Percentiles rank a stretch among this genome's conserved stretches.
These are phyloP conservation scores for Oscarella lobularis DNA, from an alignment of 37 sponge, comb jelly and placozoan genomes.

Conservation along the genomic window DNA sequence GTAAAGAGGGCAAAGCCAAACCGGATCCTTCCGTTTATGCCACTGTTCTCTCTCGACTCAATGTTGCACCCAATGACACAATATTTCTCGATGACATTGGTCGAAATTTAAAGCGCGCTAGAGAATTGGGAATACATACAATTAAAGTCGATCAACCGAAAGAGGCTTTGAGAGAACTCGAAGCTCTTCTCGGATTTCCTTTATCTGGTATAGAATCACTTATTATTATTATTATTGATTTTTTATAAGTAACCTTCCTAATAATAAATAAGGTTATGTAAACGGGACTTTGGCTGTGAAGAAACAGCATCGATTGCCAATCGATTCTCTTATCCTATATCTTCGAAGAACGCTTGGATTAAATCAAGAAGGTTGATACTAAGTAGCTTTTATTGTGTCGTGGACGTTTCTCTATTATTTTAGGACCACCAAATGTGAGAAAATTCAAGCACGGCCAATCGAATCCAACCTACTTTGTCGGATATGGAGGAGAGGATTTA, in stretches of 20 bases:
- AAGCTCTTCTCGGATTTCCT: background rate
- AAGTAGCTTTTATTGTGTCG: too few relatives aligned
- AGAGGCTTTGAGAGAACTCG: background rate
- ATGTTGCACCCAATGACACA: slow-evolving; percentile 23
- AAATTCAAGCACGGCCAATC: slow-evolving; percentile 11
- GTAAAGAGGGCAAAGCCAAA: slow-evolving; percentile 25
- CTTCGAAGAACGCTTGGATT: slow-evolving; percentile 24
- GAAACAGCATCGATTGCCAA: slow-evolving; percentile 17
- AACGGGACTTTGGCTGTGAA: slow-evolving; percentile 29
- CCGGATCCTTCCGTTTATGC: slow-evolving; percentile 36
- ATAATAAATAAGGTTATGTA: background rate
- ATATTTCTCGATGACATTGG: slow-evolving; percentile 65
- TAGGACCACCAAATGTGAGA: slow-evolving; percentile 12
- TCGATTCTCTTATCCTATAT: slow-evolving; percentile 11
- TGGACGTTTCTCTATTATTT: too few relatives aligned
- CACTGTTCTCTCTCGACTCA: slow-evolving; percentile 21
- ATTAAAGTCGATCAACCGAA: slow-evolving; percentile 25
- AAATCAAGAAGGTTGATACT: too few relatives aligned
- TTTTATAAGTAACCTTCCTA: too few relatives aligned
- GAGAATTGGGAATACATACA: slow-evolving; percentile 32
- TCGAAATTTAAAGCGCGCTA: slow-evolving; percentile 41
- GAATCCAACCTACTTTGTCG: slow-evolving; percentile 5
- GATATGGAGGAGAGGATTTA: background rate
- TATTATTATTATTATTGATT: too few relatives aligned
- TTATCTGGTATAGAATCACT: background rate